These are phyloP conservation scores for Penaeus indicus DNA, from an alignment of 1,140 invertebrate genomes.

Conservation along the genomic window DNA sequence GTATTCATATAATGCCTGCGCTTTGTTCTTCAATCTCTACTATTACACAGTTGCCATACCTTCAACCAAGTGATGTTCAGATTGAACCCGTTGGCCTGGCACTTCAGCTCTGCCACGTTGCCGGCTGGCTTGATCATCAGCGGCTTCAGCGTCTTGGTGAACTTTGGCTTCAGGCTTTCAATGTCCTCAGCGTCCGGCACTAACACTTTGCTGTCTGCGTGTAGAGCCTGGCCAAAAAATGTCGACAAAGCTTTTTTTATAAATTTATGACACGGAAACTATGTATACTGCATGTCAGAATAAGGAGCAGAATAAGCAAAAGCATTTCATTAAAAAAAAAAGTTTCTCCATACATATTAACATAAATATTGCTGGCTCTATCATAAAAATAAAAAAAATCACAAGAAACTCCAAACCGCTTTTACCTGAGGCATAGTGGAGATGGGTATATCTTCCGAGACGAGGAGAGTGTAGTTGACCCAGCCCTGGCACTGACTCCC, in stretches of 20 bases:
- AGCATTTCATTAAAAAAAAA: too few species aligned
- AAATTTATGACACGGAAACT: neutral
- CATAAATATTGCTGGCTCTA: too few species aligned
- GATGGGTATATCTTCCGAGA: neutral
- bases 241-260: too few species aligned
- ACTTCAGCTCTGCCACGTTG: constrained; percentile 77
- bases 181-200: constrained; percentile 7
- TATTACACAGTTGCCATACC: constrained; percentile 66
- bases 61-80: constrained; percentile 86
- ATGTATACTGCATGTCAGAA: too few species aligned
- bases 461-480: too few species aligned
- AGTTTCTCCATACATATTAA: too few species aligned
- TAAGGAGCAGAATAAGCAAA: too few species aligned
- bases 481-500: too few species aligned
- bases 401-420: neutral
- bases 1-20: too few species aligned
- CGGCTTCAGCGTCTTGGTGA: constrained; percentile 72
- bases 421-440: constrained; percentile 1
- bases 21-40: too few species aligned
- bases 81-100: constrained; percentile 74
- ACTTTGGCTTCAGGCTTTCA: constrained; percentile 68
- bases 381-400: too few species aligned
- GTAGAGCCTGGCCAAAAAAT: constrained; percentile 36
- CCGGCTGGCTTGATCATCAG: constrained; percentile 78
- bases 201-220: constrained; percentile 52